Evolutionary conservation across 2,888 invertebrate species (phyloP), one percentile per base, ranked within the genome.

Genomic region (Odontocolon sp.): DNA sequence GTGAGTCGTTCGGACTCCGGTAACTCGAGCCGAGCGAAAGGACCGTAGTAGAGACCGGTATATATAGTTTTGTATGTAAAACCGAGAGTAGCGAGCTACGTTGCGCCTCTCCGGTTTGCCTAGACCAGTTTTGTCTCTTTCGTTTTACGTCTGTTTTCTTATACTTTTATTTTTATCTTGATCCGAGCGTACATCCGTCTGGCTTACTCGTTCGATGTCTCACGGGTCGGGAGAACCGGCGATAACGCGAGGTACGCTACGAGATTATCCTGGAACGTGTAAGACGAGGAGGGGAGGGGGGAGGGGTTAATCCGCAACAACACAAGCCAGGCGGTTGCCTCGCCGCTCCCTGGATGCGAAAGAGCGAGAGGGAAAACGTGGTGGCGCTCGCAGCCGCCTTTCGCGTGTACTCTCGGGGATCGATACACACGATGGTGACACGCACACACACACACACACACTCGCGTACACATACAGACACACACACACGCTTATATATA

Each of bases 381-480:
- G 85, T 87, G 87, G 87, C 87, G 87, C 87, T 86, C 85, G 81
- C 78, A 69, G 73, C 74, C 81, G 84, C 64, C 81, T 82, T 82
- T 83, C 82, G 87, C 83, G 85, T 85, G 85, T 86, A 83, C 83
- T 83, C 84, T 77, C 83, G 81, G 80, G 84, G 87, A 87, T 87
- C 87, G 87, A 87, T 87, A 87, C 85, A 86, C 85, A 82, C 68
- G 79, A 77, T 78, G 52, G 71, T 67, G 54, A 56, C 38, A 67
- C 50, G 26, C 66, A 57, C 50, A 40, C 61, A 56, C 64, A 63
- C 68, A 40, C 45, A 72, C 33, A 61, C 28, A 63, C 50, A 66
- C 50, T 21, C 69, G 57, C 57, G 36, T 61, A 59, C 70, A 67
- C 70, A 42, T 50, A 75, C 31, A 56, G 21, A 45, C 16, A 26